phyloP scores from a whole-genome alignment of 2,888 invertebrate genomes.

The Achlya flavicornis region DNA sequence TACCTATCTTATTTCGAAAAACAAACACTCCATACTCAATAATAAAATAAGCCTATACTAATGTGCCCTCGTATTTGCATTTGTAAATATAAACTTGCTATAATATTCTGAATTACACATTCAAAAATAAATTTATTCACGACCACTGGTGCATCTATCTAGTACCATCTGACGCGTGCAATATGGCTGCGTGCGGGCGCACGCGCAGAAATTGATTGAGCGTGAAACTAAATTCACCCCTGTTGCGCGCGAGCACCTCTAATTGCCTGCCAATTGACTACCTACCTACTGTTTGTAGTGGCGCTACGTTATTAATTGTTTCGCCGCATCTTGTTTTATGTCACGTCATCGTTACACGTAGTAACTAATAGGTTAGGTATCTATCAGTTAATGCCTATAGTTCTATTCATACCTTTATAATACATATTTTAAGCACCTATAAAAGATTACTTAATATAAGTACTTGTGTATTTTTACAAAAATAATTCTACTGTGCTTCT shows the following conservation, averaged over 20 bases:
- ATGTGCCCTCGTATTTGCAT: not conserved
- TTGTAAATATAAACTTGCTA: not conserved
- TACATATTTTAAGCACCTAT: too few species aligned
- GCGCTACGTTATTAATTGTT: conserved; percentile 29
- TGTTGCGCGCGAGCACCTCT: conserved; percentile 62
- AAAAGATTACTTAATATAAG: too few species aligned
- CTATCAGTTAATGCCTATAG: not conserved
- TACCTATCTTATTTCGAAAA: too few species aligned
- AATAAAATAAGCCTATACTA: not conserved
- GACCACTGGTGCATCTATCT: conserved; percentile 53
- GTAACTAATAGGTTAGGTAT: not conserved
- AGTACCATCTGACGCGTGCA: conserved; percentile 79
- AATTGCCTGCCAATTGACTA: conserved; percentile 77
- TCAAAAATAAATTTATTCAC: conserved; percentile 31
- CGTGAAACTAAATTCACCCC: conserved; percentile 83
- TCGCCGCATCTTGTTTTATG: conserved; percentile 9
- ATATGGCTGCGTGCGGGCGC: conserved; percentile 76
- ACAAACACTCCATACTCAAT: too few species aligned
- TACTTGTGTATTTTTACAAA: too few species aligned
- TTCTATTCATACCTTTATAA: not conserved
- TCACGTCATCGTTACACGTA: not conserved
- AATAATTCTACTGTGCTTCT: too few species aligned
- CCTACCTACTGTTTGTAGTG: conserved; percentile 52
- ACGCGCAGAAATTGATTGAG: conserved; percentile 80
- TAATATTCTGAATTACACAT: conserved; percentile 19